Evolutionary conservation across 2,888 invertebrate genomes (phyloP), one percentile per base, ranked within the genome.

Genomic region (Dione vanillae): DNA sequence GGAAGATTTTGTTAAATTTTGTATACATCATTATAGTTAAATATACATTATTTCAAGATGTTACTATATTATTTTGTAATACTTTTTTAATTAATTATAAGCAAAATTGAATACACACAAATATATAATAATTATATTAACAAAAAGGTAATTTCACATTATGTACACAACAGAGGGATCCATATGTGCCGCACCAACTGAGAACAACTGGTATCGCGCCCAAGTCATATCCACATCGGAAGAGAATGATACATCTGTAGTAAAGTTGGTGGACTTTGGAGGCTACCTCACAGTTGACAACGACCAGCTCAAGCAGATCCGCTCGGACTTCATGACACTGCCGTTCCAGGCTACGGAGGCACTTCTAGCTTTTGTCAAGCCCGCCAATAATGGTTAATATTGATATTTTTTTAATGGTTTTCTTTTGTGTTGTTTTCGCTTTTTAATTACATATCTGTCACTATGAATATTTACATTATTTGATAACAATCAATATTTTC

Each of bases 321-420:
- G 98, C 80, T 96, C 96, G 67, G 99, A 99, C 91, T 99, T 98
- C 88, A 96, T 99, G 95, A 94, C 96, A 71, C 94, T 99, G 87
- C 99, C 99, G 67, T 99, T 99, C 95, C 99, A 99, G 95, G 98
- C 99, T 70, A 96, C 97, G 62, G 99, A 99, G 94, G 98, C 99
- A 85, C 95, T 96, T 85, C 94, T 99, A 83, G 98, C 98, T n/a
- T 96, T 98, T 90, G 95, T 99, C 79, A 95, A 95, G 88, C 97
- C 98, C 69, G 93, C 95, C 70, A 94, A 95, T 83, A 96, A 97
- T 96, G 93, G 93, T 92, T 75, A 84, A 77, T 78, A 71, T 71
- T n/a, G 0, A 65, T 61, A 51, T 70, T 72, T n/a, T 37, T 51
- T 37, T 45, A 54, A 37, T 41, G 45, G 27, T 52, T 8, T 56